Evolutionary conservation across 2,888 invertebrate genomes (phyloP).

Genomic region (Microplitis manilae): DNA sequence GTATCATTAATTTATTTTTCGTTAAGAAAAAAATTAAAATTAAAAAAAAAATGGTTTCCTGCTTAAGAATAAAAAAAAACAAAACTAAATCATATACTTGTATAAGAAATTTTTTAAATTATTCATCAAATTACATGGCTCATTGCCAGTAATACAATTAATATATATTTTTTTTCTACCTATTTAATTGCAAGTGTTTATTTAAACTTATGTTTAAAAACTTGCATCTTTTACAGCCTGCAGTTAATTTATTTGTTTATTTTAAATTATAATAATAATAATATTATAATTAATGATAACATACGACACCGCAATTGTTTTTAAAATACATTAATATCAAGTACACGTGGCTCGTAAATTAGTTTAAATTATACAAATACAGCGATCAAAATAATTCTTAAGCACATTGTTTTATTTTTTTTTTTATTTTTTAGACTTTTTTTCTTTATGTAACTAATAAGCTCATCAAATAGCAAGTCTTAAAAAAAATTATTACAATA

Average conservation of each 20-base stretch:
- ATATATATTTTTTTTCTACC: conserved; percentile 47
- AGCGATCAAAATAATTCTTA: conserved; percentile 33
- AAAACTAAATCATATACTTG: neutral
- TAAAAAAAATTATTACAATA: neutral
- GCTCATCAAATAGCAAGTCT: conserved; percentile 8
- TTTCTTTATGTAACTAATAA: conserved; percentile 6
- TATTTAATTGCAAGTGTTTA: conserved; percentile 37
- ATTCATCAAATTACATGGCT: neutral
- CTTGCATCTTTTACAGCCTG: conserved; percentile 23
- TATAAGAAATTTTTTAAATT: neutral
- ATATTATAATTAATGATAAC: conserved; percentile 26
- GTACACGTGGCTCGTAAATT: conserved; percentile 51
- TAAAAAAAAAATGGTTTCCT: neutral
- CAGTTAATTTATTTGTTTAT: conserved; percentile 16
- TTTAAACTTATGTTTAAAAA: conserved; percentile 22
- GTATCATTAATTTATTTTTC: neutral
- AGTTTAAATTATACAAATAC: conserved; percentile 43
- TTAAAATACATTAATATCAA: conserved; percentile 39
- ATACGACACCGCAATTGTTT: conserved; percentile 34
- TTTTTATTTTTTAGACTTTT: neutral
- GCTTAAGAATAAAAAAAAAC: neutral
- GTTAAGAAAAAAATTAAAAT: neutral
- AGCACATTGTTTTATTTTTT: conserved; percentile 18
- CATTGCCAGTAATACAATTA: neutral
- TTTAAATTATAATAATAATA: conserved; percentile 11